A percentile compares a stretch with the other conserved stretches of the same genome.
Evolutionary conservation across 2,888 invertebrate genomes (phyloP).

Genomic region (Cataglyphis rosenhaueri): DNA sequence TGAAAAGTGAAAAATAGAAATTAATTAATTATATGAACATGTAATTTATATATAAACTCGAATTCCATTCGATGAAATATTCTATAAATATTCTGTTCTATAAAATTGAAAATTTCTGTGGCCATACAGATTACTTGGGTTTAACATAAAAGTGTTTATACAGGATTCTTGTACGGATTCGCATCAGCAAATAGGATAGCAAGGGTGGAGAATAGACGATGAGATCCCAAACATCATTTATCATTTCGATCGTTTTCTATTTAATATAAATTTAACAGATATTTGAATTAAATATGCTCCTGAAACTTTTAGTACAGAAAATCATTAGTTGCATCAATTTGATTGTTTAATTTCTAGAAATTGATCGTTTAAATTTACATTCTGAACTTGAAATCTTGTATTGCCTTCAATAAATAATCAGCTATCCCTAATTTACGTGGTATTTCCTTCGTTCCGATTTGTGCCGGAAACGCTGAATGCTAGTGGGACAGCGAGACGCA

Average conservation of each 20-base stretch:
- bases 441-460: not conserved
- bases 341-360: not conserved
- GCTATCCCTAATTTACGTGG: not conserved
- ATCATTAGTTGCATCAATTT: not conserved
- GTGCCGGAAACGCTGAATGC: not conserved
- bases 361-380: not conserved
- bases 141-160: not conserved
- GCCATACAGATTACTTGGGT: not conserved
- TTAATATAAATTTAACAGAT: not conserved
- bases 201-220: not conserved
- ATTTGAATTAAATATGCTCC: not conserved
- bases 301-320: not conserved
- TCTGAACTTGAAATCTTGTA: not conserved
- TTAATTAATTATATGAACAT: not conserved
- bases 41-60: not conserved
- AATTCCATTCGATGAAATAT: not conserved
- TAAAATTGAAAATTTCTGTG: not conserved
- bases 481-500: not conserved
- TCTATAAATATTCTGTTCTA: not conserved
- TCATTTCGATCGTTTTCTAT: not conserved
- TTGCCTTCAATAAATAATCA: not conserved
- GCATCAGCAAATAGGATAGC: constrained; percentile 3
- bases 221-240: not conserved
- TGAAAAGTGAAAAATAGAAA: not conserved
- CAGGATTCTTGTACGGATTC: not conserved